A percentile compares a stretch with the other conserved stretches of the same genome.
Conservation (phyloP, 2,888 invertebrate genomes). For the Rapana venosa region DNA sequence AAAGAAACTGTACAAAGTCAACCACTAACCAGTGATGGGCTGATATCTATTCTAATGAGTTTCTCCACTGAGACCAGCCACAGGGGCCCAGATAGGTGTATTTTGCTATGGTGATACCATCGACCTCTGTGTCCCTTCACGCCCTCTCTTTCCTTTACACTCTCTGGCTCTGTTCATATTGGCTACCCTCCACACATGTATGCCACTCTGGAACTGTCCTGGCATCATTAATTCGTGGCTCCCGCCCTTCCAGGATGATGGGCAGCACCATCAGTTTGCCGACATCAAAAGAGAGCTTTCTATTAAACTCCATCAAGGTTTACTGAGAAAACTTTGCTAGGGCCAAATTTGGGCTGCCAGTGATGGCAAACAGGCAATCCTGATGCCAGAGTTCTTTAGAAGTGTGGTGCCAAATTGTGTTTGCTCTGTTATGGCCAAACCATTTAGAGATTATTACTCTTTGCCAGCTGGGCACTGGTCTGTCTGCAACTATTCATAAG, state of each 20-base stretch:
- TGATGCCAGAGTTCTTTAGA: slow-evolving; percentile 26
- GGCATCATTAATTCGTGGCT: background rate
- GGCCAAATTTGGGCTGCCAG: slow-evolving; percentile 17
- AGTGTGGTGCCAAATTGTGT: slow-evolving; percentile 42
- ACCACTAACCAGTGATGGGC: too few species aligned
- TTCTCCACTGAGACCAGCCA: too few species aligned
- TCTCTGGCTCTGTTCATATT: too few species aligned
- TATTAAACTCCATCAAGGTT: slow-evolving; percentile 38
- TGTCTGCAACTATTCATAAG: background rate
- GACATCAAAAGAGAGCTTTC: slow-evolving; percentile 41
- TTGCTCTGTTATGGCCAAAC: slow-evolving; percentile 43
- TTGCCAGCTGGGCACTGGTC: background rate
- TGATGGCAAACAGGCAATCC: slow-evolving; percentile 37
- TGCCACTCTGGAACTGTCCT: background rate
- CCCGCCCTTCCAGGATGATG: background rate
- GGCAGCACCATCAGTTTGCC: background rate
- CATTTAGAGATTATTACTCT: slow-evolving; percentile 44
- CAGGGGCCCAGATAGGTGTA: background rate
- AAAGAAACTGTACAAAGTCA: too few species aligned
- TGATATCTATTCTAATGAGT: too few species aligned
- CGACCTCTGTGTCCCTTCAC: too few species aligned
- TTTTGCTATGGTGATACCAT: too few species aligned
- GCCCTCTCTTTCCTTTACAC: too few species aligned
- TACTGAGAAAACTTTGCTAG: slow-evolving; percentile 42
- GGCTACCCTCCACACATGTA: background rate